Percentiles rank a stretch among this genome's conserved stretches.
Evolutionary conservation across 1,140 invertebrate genomes (phyloP).

Genomic region (Macrocentrus cingulum): DNA sequence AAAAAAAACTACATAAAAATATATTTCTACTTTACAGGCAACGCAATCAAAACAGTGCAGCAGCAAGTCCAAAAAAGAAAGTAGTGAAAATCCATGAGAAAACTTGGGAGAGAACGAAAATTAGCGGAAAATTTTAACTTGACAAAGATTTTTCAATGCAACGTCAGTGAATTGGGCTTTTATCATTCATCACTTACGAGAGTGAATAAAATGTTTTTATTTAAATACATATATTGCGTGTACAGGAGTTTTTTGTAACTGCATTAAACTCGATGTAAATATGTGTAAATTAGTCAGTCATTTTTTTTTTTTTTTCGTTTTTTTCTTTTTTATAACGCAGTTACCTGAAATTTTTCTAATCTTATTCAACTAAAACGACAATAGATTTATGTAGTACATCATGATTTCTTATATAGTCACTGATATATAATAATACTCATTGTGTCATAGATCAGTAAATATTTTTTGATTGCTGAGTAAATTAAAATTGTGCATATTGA

Average conservation of each 20-base stretch:
- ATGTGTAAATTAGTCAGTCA: background rate
- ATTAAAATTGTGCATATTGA: no score
- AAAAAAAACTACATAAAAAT: background rate
- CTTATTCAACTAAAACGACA: no score
- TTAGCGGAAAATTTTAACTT: constrained; percentile 1
- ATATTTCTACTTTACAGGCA: constrained; percentile 6
- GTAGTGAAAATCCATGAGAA: background rate
- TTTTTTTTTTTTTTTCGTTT: no score
- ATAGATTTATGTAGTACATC: no score
- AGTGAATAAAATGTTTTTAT: background rate
- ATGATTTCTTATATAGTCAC: no score
- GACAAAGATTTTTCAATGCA: background rate
- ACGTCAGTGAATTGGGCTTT: background rate
- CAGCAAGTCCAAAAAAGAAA: constrained; percentile 2
- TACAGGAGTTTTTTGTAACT: background rate
- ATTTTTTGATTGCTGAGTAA: no score
- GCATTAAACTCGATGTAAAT: constrained; percentile 2
- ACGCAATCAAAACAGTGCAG: constrained; percentile 7
- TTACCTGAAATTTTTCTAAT: no score
- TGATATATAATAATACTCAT: no score
- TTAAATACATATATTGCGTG: background rate
- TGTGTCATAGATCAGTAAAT: no score
- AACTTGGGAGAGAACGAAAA: background rate
- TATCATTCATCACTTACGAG: background rate
- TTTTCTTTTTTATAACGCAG: no score